Conservation (phyloP, 1,140 invertebrate genomes). For the Neodiprion lecontei region DNA sequence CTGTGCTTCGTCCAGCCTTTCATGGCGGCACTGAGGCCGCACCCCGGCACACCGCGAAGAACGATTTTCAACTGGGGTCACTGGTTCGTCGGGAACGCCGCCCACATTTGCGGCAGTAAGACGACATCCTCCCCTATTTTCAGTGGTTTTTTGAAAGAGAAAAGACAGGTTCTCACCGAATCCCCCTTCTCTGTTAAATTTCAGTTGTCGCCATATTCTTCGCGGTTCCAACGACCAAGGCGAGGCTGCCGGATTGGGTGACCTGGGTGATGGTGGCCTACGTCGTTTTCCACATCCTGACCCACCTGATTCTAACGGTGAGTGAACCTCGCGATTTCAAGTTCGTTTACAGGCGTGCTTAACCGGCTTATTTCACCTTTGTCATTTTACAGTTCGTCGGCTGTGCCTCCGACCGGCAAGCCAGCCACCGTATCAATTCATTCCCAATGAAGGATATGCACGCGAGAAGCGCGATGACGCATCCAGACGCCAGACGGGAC, state of each 20-base stretch:
- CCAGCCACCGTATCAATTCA: constrained; percentile 74
- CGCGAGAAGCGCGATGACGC: constrained; percentile 63
- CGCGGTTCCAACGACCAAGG: constrained; percentile 83
- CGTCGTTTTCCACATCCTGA: constrained; percentile 87
- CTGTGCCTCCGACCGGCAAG: constrained; percentile 75
- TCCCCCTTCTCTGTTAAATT: constrained; percentile 47
- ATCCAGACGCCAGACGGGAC: constrained; percentile 74
- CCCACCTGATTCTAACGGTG: constrained; percentile 90
- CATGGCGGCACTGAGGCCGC: constrained; percentile 85
- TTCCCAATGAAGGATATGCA: constrained; percentile 86
- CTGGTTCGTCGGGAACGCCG: constrained; percentile 91
- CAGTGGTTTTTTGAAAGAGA: constrained; percentile 21
- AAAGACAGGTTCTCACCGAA: constrained; percentile 25
- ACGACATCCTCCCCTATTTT: constrained; percentile 35
- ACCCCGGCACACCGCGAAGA: constrained; percentile 80
- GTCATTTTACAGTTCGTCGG: constrained; percentile 68
- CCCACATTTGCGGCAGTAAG: constrained; percentile 90
- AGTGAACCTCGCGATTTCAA: constrained; percentile 55
- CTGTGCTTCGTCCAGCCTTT: constrained; percentile 86
- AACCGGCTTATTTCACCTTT: constrained; percentile 20
- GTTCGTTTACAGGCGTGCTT: not conserved
- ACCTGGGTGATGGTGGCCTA: constrained; percentile 88
- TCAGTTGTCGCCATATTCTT: constrained; percentile 93
- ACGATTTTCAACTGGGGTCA: constrained; percentile 94
- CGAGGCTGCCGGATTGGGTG: constrained; percentile 84